Conservation (phyloP, 2,888 invertebrate species). For the Scrobipalpa costella region DNA sequence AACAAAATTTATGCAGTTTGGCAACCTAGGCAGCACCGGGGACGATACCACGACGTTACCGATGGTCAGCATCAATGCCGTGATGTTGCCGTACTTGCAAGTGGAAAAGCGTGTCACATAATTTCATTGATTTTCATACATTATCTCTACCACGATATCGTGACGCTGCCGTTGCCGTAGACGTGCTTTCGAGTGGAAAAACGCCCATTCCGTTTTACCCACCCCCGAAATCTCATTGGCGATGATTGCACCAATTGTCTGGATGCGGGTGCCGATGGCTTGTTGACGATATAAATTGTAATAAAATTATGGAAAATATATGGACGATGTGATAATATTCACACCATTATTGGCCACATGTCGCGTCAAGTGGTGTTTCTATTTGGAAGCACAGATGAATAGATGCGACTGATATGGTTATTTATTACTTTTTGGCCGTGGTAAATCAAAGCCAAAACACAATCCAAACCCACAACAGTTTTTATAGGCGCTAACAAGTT, state of each 20-base stretch:
- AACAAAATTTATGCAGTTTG: no score
- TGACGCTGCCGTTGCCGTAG: no score
- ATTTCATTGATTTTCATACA: no score
- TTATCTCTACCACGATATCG: no score
- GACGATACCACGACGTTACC: no score
- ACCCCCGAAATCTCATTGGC: constrained; percentile 76
- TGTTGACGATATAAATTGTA: constrained; percentile 74
- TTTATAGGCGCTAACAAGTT: no score
- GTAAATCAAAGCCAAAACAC: not conserved
- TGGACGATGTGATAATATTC: constrained; percentile 51
- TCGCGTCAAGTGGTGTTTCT: constrained; percentile 33
- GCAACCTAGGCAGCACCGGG: no score
- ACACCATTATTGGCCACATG: constrained; percentile 37
- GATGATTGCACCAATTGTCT: constrained; percentile 80
- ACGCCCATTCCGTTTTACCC: constrained; percentile 59
- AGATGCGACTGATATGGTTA: not conserved
- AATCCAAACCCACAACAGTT: not conserved
- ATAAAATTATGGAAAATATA: constrained; percentile 64
- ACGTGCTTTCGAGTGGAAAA: no score
- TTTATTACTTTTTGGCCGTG: not conserved
- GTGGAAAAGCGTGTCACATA: no score
- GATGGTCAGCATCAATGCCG: no score
- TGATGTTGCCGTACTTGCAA: no score
- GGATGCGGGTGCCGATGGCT: constrained; percentile 76
- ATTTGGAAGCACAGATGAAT: constrained; percentile 17